Evolutionary conservation across 2,113 vertebrate species (phyloP), one percentile per base, ranked within the genome.

Genomic region (Vombatus ursinus): DNA sequence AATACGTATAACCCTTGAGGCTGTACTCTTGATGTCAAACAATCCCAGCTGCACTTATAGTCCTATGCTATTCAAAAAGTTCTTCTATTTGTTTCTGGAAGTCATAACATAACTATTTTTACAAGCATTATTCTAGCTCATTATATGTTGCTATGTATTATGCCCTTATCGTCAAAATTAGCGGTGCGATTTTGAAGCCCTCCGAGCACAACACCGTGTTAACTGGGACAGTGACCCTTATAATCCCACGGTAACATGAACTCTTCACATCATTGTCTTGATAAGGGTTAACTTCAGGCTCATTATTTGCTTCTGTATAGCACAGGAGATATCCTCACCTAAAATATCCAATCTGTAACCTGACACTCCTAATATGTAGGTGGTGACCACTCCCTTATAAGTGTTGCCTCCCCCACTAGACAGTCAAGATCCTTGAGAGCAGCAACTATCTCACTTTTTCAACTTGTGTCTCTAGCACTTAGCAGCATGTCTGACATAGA

Each of bases 221-320:
- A 52, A 7, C 5, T 37, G 12, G 5, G 0, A 22, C 23, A 2
- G 23, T 48, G 9, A 16, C 37, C 3, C 19, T 25, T 37, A 68
- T 37, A 68, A 68, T 37, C 28, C 77, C 51, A 57, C 2, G 5
- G 31, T 3, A 51, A n/a, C 0, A 2, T 23, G n/a, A 24, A 49
- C 2, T 47, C 28, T 3, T 31, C 11, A 10, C 1, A 10, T n/a
- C 2, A 5, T 2, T 25, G 12, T 11, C 31, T 16, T 8, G 50
- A 25, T 14, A 23, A 5, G 44, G n/a, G 0, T 25, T 50, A 68
- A 48, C 9, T 54, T 89, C 5, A 44, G 1, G 23, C 37, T 26
- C 24, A 61, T 16, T 3, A 0, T 89, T 53, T 61, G 11, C 53
- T 91, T 11, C 37, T 91, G n/a, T 7, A 9, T 25, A 44, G 28